These are phyloP conservation scores for Aplodontia rufa DNA, from an alignment of 2,113 vertebrate genomes.

Conservation along the genomic window DNA sequence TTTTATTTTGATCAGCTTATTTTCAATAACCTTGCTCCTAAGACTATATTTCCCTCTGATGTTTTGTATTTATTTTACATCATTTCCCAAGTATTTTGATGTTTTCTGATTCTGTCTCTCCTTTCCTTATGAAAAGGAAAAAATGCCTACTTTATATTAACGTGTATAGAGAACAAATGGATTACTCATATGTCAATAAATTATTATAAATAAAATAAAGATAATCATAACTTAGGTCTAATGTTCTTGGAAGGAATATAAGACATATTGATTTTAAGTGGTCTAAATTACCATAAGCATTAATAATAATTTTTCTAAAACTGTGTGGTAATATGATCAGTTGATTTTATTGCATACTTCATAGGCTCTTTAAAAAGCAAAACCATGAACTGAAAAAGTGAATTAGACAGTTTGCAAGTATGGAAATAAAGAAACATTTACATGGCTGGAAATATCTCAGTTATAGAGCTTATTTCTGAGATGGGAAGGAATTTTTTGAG, in stretches of 20 bases:
- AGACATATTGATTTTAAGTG: constrained; percentile 19
- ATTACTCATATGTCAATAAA: background rate
- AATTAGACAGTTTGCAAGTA: constrained; percentile 41
- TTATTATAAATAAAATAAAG: constrained; percentile 1
- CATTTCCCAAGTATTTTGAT: background rate
- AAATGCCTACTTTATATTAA: background rate
- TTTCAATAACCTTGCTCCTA: background rate
- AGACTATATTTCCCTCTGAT: background rate
- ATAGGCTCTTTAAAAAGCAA: constrained; percentile 26
- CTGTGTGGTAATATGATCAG: background rate
- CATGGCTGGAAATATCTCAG: constrained; percentile 3
- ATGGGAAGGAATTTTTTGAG: constrained; percentile 46
- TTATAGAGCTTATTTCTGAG: constrained; percentile 38
- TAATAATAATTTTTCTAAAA: constrained; percentile 23
- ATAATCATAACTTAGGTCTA: background rate
- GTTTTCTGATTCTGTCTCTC: background rate
- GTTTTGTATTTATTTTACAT: background rate
- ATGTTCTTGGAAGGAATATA: background rate
- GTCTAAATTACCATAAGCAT: background rate
- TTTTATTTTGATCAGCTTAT: background rate
- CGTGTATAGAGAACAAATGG: background rate
- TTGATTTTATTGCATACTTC: constrained; percentile 16
- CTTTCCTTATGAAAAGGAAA: background rate
- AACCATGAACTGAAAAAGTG: background rate
- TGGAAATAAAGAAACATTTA: constrained; percentile 57